Conservation (phyloP, 2,113 vertebrate genomes). For the Ploceus nigricollis region DNA sequence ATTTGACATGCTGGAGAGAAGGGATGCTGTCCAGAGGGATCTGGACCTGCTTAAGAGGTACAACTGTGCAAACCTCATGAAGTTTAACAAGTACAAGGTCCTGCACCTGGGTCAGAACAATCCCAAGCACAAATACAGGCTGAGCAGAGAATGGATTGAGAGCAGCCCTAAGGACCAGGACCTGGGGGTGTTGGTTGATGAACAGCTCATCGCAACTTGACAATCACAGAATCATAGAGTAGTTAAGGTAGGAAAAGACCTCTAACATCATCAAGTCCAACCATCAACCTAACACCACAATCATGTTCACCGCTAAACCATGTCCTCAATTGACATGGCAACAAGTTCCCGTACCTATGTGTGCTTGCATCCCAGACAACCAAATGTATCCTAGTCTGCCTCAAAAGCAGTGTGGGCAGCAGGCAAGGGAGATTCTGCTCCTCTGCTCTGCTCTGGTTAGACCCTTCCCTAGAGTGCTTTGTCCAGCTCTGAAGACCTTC, state of each 20-base stretch:
- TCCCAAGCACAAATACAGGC: neutral
- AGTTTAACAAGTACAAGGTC: neutral
- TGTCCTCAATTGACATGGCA: neutral
- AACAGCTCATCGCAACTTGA: neutral
- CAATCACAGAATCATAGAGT: neutral
- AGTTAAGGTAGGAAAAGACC: neutral
- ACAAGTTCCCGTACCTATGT: fast-evolving
- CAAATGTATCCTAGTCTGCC: neutral
- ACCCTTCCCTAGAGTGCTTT: neutral
- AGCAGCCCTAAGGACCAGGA: neutral
- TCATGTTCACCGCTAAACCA: neutral
- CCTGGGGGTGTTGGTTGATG: neutral
- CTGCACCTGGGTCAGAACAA: neutral
- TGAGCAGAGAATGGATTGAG: neutral
- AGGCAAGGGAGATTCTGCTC: neutral
- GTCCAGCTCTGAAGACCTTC: neutral
- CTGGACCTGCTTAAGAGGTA: neutral
- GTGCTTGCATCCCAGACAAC: neutral
- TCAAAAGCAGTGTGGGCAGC: neutral
- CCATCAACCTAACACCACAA: neutral
- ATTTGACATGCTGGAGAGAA: neutral
- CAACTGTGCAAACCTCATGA: neutral
- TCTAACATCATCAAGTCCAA: neutral
- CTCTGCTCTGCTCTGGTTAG: neutral
- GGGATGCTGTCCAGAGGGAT: neutral